Base-by-base conservation (phyloP, 1,140 invertebrate genomes). In the Maniola jurtina region DNA sequence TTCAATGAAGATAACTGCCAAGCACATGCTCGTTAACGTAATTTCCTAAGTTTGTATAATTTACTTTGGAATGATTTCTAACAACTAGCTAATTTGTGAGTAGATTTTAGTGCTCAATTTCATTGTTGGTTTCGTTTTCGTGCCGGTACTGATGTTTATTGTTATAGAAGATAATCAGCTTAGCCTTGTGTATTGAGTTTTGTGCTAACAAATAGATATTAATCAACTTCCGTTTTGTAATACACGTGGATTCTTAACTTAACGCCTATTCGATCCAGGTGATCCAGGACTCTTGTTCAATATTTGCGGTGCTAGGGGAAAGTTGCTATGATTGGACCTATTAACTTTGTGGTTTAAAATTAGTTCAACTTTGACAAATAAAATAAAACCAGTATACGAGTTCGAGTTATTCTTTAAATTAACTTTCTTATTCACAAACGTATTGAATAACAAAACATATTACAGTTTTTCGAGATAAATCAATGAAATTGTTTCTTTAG, bases 41-140 rank as follows among this genome's bases (percentile, higher is more conserved):
- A 54, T 61, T 15, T 16, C 52, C 60, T 52, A 61, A 61, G 35
- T 61, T 61, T 48, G 59, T 48, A 16, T 10, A 33, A 6, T 50
- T 61, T 52, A 52, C 10, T 16, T 61, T 52, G 14, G 50, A 47
- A 61, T 52, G 40, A 61, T 52, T 55, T 55, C 34, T 2, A 34
- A 34, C 15, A 61, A 38, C 13, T 52, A 52, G 25, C 15, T 61
- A 10, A 47, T 54, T 47, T 14, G 34, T 52, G 9, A 25, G 10
- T 55, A 34, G 16, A 25, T 34, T 34, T 34, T 35, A 55, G 11
- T n/a, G 9, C 9, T 25, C 13, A 9, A 52, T 25, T 33, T 55
- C 34, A 50, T 50, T 55, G 33, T 55, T 34, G 33, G 16, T 55
- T 34, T 11, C 52, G 33, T 55, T 55, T 55, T 34, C 16, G 8